A percentile compares a stretch with the other conserved stretches of the same genome.
Evolutionary conservation across 2,888 invertebrate genomes (phyloP).

Genomic region (Pocota personata): DNA sequence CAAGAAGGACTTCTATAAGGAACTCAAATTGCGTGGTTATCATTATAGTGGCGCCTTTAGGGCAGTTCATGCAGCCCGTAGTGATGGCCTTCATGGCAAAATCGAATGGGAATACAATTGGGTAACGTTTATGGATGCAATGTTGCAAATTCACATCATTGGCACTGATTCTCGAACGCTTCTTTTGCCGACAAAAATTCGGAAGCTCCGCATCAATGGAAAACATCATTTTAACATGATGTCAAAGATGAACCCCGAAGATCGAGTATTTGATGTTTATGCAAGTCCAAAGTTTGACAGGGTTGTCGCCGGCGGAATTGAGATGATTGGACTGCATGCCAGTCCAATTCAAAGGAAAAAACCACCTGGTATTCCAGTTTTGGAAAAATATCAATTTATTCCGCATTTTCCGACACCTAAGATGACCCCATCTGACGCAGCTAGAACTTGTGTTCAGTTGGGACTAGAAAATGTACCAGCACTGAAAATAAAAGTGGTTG

Average conservation of each 20-base stretch:
- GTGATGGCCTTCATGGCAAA: constrained; percentile 80
- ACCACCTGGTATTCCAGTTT: constrained; percentile 88
- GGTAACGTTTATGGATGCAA: constrained; percentile 94
- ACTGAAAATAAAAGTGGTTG: constrained; percentile 86
- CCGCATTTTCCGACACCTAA: constrained; percentile 84
- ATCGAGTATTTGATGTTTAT: constrained; percentile 79
- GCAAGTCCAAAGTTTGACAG: constrained; percentile 78
- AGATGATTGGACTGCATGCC: constrained; percentile 90
- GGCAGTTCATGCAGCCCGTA: constrained; percentile 78
- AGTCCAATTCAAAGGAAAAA: constrained; percentile 88
- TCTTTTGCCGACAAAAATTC: constrained; percentile 90
- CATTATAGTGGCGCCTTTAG: constrained; percentile 83
- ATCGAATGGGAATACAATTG: constrained; percentile 91
- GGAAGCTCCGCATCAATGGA: constrained; percentile 88
- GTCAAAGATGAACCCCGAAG: constrained; percentile 80
- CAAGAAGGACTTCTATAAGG: constrained; percentile 88
- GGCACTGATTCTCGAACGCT: constrained; percentile 88
- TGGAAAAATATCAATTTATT: constrained; percentile 90
- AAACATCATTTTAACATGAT: constrained; percentile 85
- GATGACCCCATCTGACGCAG: constrained; percentile 82
- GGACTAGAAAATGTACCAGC: constrained; percentile 88
- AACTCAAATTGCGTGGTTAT: constrained; percentile 88
- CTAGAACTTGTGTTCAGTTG: constrained; percentile 87
- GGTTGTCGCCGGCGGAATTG: constrained; percentile 89
- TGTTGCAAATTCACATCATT: constrained; percentile 92